Evolutionary conservation across 2,113 vertebrate species (phyloP), one percentile per base, ranked within the genome.

Genomic region (Cinclus cinclus): DNA sequence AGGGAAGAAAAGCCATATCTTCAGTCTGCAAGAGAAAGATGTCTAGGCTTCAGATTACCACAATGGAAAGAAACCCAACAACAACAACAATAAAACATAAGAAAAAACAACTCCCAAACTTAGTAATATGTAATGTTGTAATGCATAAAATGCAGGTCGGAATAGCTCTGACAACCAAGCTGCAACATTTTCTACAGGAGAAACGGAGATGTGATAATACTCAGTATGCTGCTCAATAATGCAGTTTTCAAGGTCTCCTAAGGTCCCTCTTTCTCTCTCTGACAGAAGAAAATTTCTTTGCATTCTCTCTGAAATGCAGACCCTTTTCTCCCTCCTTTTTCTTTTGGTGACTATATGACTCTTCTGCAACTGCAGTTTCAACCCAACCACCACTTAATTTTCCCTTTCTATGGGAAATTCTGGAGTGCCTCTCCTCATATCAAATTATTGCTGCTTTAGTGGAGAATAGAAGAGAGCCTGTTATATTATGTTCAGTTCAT

Each of bases 391-490:
- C 49, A 55, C 58, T 83, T 94, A 41, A 59, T 79, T 70, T 59
- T 74, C 44, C 89, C 39, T 75, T 94, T 96, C 94, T 74, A 59
- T 80, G 9, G n/a, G 71, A 95, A 95, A 83, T 86, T 95, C 90
- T 65, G 16, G 33, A 90, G 30, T 73, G 65, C 6, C 9, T 81
- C n/a, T 64, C 75, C 74, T 86, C 89, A 73, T 94, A 96, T 92
- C 78, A 95, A 96, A 96, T 97, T 97, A 96, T 37, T 95, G 75
- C 62, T 1, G 35, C 93, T 95, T 58, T 37, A 83, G 56, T 79
- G 81, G 93, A 96, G 90, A 95, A 90, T 16, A 95, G 46, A 92
- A 93, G 75, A 91, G 39, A 91, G 90, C 49, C 64, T 0, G 0
- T 91, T 89, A 71, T 50, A 46, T 70, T 95, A 49, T 50, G 91